A percentile compares a stretch with the other conserved stretches of the same genome.
These are phyloP conservation scores for Leptarthrus brevirostris DNA, from an alignment of 2,888 invertebrate genomes.

Conservation along the genomic window DNA sequence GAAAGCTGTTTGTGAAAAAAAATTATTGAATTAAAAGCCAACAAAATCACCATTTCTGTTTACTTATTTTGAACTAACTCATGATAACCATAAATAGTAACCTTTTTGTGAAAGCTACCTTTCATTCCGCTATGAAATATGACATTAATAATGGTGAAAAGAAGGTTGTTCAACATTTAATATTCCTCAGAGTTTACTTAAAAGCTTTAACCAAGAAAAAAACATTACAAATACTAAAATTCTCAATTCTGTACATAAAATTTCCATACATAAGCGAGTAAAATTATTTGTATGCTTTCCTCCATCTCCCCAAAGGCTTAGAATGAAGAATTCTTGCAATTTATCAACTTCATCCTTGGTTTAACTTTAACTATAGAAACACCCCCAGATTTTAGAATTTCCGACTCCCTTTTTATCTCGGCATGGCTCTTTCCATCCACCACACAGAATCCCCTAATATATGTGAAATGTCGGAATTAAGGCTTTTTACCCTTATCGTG, in stretches of 20 bases:
- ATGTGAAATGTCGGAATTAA: conserved; percentile 52
- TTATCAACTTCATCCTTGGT: conserved; percentile 51
- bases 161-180: no score
- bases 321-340: conserved; percentile 42
- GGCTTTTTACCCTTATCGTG: conserved; percentile 52
- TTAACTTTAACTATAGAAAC: conserved; percentile 52
- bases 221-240: no score
- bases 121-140: no score
- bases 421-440: conserved; percentile 7
- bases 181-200: no score
- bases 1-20: no score
- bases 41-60: no score
- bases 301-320: neutral
- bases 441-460: conserved; percentile 50
- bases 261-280: neutral
- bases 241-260: neutral
- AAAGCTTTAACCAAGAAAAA: no score
- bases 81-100: no score
- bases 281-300: neutral
- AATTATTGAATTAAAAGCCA: no score
- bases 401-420: conserved; percentile 51
- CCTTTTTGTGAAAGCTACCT: no score
- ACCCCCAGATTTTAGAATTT: conserved; percentile 53
- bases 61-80: no score
- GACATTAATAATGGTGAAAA: no score